These are phyloP conservation scores for Pammene fasciana DNA, from an alignment of 2,888 invertebrate genomes.

Conservation along the genomic window DNA sequence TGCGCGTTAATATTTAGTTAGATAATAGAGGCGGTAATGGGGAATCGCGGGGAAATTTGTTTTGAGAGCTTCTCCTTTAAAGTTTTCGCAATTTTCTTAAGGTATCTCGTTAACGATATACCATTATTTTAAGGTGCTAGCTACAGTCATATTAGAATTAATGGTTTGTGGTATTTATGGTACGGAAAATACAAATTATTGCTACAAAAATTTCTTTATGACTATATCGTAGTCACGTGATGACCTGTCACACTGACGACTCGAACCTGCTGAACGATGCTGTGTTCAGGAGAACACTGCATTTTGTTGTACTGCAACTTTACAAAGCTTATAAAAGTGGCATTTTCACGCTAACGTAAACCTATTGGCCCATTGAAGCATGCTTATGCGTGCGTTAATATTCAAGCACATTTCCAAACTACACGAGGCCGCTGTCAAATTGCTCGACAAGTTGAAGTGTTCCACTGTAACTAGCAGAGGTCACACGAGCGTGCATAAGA, in stretches of 20 bases:
- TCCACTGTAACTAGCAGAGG: slow-evolving; percentile 12
- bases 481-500: slow-evolving; percentile 21
- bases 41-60: slow-evolving; percentile 50
- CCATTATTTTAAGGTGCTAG: not conserved
- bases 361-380: not conserved
- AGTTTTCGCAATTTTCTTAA: slow-evolving; percentile 9
- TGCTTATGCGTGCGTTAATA: not conserved
- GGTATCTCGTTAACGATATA: not conserved
- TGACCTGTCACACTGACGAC: no score
- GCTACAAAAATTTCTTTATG: no score
- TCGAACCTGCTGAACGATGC: not conserved
- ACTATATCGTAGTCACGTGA: no score
- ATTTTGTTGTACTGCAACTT: no score
- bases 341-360: not conserved
- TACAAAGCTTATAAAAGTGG: no score
- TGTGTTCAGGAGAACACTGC: not conserved
- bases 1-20: slow-evolving; percentile 78
- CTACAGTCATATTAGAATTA: not conserved
- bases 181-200: not conserved
- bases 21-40: slow-evolving; percentile 65
- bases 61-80: slow-evolving; percentile 25
- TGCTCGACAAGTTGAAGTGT: not conserved
- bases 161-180: not conserved
- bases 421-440: slow-evolving; percentile 2
- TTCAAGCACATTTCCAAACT: not conserved